Evolutionary conservation across 2,113 vertebrate species (phyloP).

Genomic region (Urocitellus parryii): DNA sequence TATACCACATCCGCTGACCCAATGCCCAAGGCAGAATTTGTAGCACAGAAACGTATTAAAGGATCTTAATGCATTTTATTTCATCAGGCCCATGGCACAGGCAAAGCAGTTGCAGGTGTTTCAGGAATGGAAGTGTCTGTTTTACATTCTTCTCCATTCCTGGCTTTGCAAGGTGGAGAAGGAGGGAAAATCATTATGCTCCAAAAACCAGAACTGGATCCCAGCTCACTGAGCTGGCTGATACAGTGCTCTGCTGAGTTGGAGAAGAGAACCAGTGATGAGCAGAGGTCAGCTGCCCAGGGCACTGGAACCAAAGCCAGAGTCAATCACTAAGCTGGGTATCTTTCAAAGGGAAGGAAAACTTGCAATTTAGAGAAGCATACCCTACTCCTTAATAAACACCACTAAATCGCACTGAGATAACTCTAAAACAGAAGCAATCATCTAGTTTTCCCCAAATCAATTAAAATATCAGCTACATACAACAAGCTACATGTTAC

Average conservation of each 20-base stretch:
- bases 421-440: background rate
- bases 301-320: background rate
- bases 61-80: conserved; percentile 66
- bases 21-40: conserved; percentile 70
- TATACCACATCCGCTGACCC: conserved; percentile 35
- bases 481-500: background rate
- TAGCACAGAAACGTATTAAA: conserved; percentile 64
- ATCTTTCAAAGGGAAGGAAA: background rate
- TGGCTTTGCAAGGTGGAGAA: background rate
- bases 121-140: background rate
- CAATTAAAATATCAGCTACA: conserved; percentile 46
- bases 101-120: conserved; percentile 56
- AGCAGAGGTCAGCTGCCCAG: background rate
- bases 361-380: background rate
- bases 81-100: conserved; percentile 33
- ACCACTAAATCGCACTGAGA: background rate
- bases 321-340: background rate
- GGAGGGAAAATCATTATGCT: conserved; percentile 34
- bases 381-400: background rate
- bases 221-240: background rate
- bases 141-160: conserved; percentile 39
- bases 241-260: background rate
- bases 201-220: background rate
- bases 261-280: background rate
- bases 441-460: background rate